Conservation (phyloP, 2,113 vertebrate species). For the Caranx ignobilis region DNA sequence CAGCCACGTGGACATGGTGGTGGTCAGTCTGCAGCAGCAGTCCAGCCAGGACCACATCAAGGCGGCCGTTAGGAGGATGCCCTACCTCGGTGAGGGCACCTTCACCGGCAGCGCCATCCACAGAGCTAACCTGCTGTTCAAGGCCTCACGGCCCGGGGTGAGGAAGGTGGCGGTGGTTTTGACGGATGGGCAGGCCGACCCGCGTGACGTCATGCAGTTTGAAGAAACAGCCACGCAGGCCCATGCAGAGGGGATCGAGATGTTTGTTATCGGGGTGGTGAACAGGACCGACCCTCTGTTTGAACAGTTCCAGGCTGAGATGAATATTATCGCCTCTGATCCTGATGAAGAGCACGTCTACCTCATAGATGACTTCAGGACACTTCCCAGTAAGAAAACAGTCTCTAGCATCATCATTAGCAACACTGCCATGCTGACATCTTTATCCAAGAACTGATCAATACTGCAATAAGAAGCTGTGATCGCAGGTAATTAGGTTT, state of each 20-base stretch:
- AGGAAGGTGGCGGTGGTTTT: constrained; percentile 88
- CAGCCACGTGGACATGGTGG: constrained; percentile 84
- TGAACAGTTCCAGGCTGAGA: constrained; percentile 82
- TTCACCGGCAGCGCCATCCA: constrained; percentile 88
- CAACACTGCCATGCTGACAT: not conserved
- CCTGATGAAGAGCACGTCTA: constrained; percentile 86
- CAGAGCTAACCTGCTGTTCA: constrained; percentile 81
- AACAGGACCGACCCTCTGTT: constrained; percentile 84
- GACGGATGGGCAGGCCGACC: constrained; percentile 87
- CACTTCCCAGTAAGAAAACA: constrained; percentile 84
- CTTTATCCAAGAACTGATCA: not conserved
- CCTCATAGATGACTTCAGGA: constrained; percentile 87
- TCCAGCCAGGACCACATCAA: constrained; percentile 79
- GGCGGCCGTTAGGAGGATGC: constrained; percentile 84
- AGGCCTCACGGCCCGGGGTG: constrained; percentile 71
- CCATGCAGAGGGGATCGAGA: constrained; percentile 78
- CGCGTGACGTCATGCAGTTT: constrained; percentile 79
- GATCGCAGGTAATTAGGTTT: too few species aligned
- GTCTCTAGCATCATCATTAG: not conserved
- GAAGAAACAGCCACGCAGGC: constrained; percentile 74
- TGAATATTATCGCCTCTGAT: constrained; percentile 88
- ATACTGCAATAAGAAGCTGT: not conserved
- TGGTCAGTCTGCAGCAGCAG: constrained; percentile 83
- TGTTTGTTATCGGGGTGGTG: constrained; percentile 87
- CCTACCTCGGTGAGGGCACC: constrained; percentile 89